These are phyloP conservation scores for Drosophila mimetica DNA, from an alignment of 2,888 invertebrate species.

Conservation along the genomic window DNA sequence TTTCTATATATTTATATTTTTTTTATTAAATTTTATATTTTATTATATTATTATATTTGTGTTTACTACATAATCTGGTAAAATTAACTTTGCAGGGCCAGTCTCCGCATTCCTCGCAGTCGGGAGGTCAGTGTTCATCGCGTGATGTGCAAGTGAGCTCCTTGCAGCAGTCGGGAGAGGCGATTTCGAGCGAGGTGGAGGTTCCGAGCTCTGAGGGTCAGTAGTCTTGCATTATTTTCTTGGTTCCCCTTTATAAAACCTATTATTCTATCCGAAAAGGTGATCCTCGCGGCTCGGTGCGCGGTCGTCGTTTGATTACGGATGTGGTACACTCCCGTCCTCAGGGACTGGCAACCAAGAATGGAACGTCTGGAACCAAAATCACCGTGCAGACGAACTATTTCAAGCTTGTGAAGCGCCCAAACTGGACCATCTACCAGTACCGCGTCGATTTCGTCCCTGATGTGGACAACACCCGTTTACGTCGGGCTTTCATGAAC, in stretches of 20 bases:
- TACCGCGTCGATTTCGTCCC: constrained; percentile 91
- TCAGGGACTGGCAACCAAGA: constrained; percentile 60
- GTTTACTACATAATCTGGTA: too few relatives aligned
- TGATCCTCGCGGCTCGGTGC: constrained; percentile 78
- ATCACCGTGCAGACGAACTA: constrained; percentile 88
- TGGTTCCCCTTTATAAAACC: too few relatives aligned
- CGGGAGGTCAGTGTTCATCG: too few relatives aligned
- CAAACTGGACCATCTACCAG: constrained; percentile 90
- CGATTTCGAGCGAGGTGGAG: too few relatives aligned
- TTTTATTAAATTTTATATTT: neutral
- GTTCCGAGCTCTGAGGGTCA: too few relatives aligned
- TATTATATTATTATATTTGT: too few relatives aligned
- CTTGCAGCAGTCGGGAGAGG: too few relatives aligned
- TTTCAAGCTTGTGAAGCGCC: constrained; percentile 87
- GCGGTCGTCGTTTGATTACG: constrained; percentile 77
- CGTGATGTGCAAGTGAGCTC: too few relatives aligned
- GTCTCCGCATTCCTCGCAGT: too few relatives aligned
- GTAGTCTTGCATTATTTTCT: too few relatives aligned
- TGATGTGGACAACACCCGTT: constrained; percentile 88
- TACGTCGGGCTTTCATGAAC: constrained; percentile 87
- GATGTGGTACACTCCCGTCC: constrained; percentile 80
- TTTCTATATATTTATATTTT: too few relatives aligned
- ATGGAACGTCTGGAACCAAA: constrained; percentile 85
- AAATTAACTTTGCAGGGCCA: too few relatives aligned
- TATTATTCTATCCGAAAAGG: constrained; percentile 16